Percentiles rank a stretch among this genome's conserved stretches.
Conservation (phyloP, 2,113 vertebrate species). For the Tamias sibiricus region DNA sequence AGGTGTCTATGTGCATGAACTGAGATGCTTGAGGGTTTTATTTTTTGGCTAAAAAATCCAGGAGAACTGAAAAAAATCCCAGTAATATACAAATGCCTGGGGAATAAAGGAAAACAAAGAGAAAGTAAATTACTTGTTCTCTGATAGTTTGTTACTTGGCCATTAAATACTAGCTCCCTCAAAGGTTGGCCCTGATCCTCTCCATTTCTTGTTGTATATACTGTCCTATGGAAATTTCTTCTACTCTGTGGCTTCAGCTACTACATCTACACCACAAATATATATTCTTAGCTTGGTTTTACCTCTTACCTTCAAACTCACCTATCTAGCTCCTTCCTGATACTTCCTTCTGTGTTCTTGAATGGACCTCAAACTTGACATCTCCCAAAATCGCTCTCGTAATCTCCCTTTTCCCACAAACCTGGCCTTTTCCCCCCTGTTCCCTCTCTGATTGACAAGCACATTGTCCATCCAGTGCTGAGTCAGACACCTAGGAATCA, state of each 20-base stretch:
- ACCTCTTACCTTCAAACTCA: not conserved
- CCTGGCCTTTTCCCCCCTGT: not conserved
- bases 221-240: not conserved
- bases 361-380: not conserved
- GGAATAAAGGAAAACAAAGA: not conserved
- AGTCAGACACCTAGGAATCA: too few species aligned
- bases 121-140: not conserved
- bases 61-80: not conserved
- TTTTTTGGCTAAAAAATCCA: not conserved
- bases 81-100: not conserved
- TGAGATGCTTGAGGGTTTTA: not conserved
- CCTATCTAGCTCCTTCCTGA: not conserved
- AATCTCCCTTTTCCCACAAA: not conserved
- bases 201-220: not conserved
- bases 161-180: not conserved
- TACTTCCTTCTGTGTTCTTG: not conserved
- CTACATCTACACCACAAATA: fast-evolving
- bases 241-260: not conserved
- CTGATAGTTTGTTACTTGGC: not conserved
- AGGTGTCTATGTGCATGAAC: not conserved
- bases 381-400: not conserved
- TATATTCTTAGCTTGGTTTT: not conserved
- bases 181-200: too few species aligned
- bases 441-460: too few species aligned
- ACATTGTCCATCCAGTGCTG: not conserved